Conservation (phyloP, 2,888 invertebrate genomes). For the Julus scanicus region DNA sequence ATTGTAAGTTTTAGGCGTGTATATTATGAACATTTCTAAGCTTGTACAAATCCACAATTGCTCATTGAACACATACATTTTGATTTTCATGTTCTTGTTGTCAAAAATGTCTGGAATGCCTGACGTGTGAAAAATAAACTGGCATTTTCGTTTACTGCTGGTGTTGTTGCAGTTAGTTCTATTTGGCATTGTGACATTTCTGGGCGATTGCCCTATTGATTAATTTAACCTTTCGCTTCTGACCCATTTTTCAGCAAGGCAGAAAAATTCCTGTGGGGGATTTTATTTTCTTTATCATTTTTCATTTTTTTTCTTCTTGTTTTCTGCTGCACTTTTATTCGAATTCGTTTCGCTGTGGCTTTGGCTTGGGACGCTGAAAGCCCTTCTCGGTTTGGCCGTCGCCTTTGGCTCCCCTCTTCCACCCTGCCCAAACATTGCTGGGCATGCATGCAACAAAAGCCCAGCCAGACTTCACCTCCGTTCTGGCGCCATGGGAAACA, state of each 20-base stretch:
- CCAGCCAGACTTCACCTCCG: slow-evolving; percentile 33
- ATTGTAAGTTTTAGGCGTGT: too few relatives aligned
- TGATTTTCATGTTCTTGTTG: too few relatives aligned
- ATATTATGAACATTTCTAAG: too few relatives aligned
- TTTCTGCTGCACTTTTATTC: neutral
- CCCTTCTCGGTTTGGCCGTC: neutral
- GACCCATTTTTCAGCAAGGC: neutral
- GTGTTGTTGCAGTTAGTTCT: too few relatives aligned
- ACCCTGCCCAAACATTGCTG: slow-evolving; percentile 21
- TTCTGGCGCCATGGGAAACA: slow-evolving; percentile 14
- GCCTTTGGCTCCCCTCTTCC: neutral
- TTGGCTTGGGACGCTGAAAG: neutral
- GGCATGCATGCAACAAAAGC: neutral
- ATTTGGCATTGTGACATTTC: neutral
- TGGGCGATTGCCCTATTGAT: neutral
- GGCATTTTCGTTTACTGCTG: too few relatives aligned
- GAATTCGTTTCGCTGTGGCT: slow-evolving; percentile 7
- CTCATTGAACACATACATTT: too few relatives aligned
- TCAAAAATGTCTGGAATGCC: too few relatives aligned
- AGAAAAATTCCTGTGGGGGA: neutral
- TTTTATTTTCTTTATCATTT: neutral
- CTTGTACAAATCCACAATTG: too few relatives aligned
- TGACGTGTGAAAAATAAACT: too few relatives aligned
- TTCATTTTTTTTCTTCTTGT: neutral
- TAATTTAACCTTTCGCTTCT: neutral